Percentiles rank a stretch among this genome's conserved stretches.
These are phyloP conservation scores for Fulica atra DNA, from an alignment of 2,113 vertebrate genomes.

Conservation along the genomic window DNA sequence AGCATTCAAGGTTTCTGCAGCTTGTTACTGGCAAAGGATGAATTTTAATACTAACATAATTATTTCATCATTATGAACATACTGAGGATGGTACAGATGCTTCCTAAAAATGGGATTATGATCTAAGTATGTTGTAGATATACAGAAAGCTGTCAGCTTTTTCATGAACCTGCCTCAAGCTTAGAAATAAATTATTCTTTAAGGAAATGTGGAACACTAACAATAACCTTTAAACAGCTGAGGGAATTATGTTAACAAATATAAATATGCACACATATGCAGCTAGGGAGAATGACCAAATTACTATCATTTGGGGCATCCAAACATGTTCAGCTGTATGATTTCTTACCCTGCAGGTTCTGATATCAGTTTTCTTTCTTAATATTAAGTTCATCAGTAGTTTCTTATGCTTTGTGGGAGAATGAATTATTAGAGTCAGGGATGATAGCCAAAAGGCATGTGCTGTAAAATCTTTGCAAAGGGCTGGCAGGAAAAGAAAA, in stretches of 20 bases:
- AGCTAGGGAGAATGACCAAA: not conserved
- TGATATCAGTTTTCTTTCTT: not conserved
- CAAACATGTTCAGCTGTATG: not conserved
- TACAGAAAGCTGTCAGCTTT: slow-evolving; percentile 17
- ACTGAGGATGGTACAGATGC: not conserved
- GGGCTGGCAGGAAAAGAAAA: not conserved
- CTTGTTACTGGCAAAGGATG: slow-evolving; percentile 36
- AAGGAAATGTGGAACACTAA: not conserved
- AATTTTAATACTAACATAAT: slow-evolving; percentile 56
- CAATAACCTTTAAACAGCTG: not conserved
- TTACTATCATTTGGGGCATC: not conserved
- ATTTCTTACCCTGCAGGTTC: not conserved
- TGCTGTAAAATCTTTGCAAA: not conserved
- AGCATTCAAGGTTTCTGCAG: slow-evolving; percentile 32
- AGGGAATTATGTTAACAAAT: not conserved
- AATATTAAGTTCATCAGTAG: not conserved
- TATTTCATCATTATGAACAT: slow-evolving; percentile 51
- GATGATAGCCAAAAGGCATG: not conserved
- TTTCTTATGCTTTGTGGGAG: not conserved
- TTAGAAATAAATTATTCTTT: slow-evolving; percentile 10
- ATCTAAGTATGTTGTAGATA: slow-evolving; percentile 8
- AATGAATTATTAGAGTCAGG: not conserved
- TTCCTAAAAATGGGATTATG: slow-evolving; percentile 24
- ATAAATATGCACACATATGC: not conserved
- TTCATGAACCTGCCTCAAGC: slow-evolving; percentile 8